These are phyloP conservation scores for Neoarius graeffei DNA, from an alignment of 2,113 vertebrate species.

Conservation along the genomic window DNA sequence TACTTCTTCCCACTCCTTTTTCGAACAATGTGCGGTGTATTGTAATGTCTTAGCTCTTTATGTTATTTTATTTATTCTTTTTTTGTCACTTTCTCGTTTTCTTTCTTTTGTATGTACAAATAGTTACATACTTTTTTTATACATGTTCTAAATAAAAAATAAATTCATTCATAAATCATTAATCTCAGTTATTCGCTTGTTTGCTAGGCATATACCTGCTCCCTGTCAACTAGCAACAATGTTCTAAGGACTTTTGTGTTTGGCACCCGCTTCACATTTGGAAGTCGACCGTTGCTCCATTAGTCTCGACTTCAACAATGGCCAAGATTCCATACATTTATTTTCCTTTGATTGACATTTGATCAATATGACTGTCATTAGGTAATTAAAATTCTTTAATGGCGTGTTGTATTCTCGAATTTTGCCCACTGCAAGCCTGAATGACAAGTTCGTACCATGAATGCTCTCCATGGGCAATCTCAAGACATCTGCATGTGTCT, in stretches of 20 bases:
- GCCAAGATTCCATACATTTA: too few relatives aligned
- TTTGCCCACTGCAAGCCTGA: slow-evolving; percentile 65
- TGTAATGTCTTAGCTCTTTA: too few relatives aligned
- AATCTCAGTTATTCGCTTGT: not conserved
- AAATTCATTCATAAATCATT: slow-evolving; percentile 1
- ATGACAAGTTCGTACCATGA: slow-evolving; percentile 56
- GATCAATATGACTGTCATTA: not conserved
- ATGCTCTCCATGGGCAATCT: slow-evolving; percentile 48
- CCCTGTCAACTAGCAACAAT: too few relatives aligned
- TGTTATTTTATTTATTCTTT: too few relatives aligned
- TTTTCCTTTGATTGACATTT: not conserved
- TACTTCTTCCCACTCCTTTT: too few relatives aligned
- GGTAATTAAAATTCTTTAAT: slow-evolving; percentile 55
- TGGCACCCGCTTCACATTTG: not conserved
- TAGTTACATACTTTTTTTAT: too few relatives aligned
- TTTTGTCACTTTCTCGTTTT: too few relatives aligned
- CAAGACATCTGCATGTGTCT: slow-evolving; percentile 69
- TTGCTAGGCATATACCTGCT: not conserved
- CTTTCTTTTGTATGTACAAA: too few relatives aligned
- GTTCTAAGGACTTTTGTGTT: not conserved
- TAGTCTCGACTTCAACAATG: not conserved
- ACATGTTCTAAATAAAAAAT: too few relatives aligned
- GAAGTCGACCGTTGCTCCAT: not conserved
- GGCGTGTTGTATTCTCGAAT: slow-evolving; percentile 68
- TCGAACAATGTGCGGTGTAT: too few relatives aligned